Evolutionary conservation across 2,113 vertebrate genomes (phyloP).

Genomic region (Holacanthus passer): DNA sequence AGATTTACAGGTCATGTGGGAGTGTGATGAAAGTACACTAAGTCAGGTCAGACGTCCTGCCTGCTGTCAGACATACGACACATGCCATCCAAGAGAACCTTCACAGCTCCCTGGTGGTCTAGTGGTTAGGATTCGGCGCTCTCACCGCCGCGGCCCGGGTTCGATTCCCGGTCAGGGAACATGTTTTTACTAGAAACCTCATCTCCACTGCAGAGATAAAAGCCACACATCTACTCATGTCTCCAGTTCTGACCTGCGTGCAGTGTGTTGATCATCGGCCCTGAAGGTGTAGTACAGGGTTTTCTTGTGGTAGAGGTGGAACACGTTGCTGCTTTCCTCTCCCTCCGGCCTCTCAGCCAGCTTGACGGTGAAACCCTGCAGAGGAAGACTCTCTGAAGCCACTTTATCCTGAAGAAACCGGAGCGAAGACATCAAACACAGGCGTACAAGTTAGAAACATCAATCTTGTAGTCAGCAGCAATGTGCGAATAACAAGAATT

Average conservation of each 20-base stretch:
- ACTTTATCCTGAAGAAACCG: conserved; percentile 88
- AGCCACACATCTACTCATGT: no score
- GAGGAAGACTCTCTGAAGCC: conserved; percentile 93
- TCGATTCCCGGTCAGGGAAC: conserved; percentile 77
- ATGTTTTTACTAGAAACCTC: not conserved
- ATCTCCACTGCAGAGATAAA: no score
- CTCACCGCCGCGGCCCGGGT: conserved; percentile 73
- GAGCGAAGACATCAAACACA: conserved; percentile 3
- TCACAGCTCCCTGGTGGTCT: conserved; percentile 68
- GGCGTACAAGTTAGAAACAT: not conserved
- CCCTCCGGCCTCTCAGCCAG: conserved; percentile 88
- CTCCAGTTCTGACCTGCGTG: conserved; percentile 88
- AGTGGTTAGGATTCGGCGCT: conserved; percentile 74
- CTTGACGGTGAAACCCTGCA: conserved; percentile 94
- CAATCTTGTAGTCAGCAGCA: not conserved
- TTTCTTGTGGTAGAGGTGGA: conserved; percentile 98
- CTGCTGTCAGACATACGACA: not conserved
- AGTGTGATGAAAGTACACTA: not conserved
- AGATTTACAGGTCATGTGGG: not conserved
- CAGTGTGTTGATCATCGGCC: conserved; percentile 89
- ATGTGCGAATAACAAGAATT: not conserved
- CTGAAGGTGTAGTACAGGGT: conserved; percentile 95
- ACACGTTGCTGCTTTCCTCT: conserved; percentile 86
- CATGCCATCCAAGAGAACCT: rapidly evolving
- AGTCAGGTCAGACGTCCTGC: not conserved